Evolutionary conservation across 1,140 invertebrate genomes (phyloP).

Genomic region (Heterodera carotae): DNA sequence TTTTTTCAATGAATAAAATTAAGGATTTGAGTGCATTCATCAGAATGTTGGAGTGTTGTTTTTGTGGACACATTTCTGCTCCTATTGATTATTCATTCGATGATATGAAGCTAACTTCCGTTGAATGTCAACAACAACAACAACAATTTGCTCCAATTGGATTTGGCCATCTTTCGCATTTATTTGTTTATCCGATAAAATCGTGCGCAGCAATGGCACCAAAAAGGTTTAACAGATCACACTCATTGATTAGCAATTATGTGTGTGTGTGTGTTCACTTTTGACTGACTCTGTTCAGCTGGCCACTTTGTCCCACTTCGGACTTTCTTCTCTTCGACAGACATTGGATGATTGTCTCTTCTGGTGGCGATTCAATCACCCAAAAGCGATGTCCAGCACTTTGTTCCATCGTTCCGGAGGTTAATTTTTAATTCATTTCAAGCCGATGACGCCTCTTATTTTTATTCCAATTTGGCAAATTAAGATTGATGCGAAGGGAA

Average conservation of each 20-base stretch:
- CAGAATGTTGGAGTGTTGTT: slow-evolving; percentile 51
- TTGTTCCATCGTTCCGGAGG: slow-evolving; percentile 77
- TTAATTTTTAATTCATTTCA: slow-evolving; percentile 24
- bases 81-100: not conserved
- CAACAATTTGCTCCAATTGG: slow-evolving; percentile 24
- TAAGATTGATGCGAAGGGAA: slow-evolving; percentile 71
- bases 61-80: slow-evolving; percentile 18
- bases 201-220: slow-evolving; percentile 82
- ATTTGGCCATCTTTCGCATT: slow-evolving; percentile 68
- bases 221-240: too few relatives aligned
- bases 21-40: slow-evolving; percentile 45
- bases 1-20: slow-evolving; percentile 5
- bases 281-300: slow-evolving; percentile 68
- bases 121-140: not conserved
- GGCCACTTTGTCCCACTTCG: slow-evolving; percentile 75
- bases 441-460: too few relatives aligned
- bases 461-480: not conserved
- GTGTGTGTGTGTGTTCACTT: not conserved
- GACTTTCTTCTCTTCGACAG: slow-evolving; percentile 80
- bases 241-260: too few relatives aligned
- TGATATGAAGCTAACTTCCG: slow-evolving; percentile 3
- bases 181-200: slow-evolving; percentile 89
- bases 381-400: slow-evolving; percentile 82
- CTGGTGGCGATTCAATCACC: slow-evolving; percentile 78
- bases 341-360: slow-evolving; percentile 85